Conservation (phyloP, 2,113 vertebrate species). For the Columba livia region DNA sequence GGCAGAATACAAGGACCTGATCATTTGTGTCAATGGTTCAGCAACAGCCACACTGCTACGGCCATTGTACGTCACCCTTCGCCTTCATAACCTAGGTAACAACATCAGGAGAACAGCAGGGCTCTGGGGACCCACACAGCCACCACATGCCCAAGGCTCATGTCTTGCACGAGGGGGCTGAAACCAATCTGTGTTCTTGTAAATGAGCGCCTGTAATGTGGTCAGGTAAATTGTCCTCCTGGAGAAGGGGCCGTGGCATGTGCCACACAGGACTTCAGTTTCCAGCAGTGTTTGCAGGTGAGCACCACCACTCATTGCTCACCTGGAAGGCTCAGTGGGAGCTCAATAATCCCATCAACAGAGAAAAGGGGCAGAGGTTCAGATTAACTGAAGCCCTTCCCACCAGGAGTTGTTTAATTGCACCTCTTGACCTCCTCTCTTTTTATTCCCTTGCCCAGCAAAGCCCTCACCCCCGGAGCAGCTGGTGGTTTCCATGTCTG, state of each 20-base stretch:
- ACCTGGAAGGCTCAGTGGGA: not conserved
- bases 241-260: not conserved
- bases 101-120: not conserved
- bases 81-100: slow-evolving; percentile 85
- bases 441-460: not conserved
- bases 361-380: not conserved
- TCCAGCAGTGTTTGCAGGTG: not conserved
- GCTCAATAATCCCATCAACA: accelerated
- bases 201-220: not conserved
- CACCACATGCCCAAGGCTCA: accelerated
- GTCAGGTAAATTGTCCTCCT: too few species aligned
- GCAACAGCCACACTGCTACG: slow-evolving; percentile 49
- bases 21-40: slow-evolving; percentile 85
- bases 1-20: slow-evolving; percentile 84
- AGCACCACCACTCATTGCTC: not conserved
- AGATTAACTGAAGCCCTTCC: not conserved
- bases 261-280: not conserved
- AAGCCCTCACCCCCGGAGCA: slow-evolving; percentile 30
- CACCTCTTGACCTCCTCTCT: not conserved
- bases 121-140: accelerated
- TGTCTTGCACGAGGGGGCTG: accelerated
- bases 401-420: not conserved
- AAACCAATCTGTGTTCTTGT: accelerated
- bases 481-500: slow-evolving; percentile 51
- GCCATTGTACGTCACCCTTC: slow-evolving; percentile 74